Evolutionary conservation across 30 jellyfish, hydroid and myxozoan genomes (phyloP).

Genomic region (Hydractinia symbiolongicarpus): DNA sequence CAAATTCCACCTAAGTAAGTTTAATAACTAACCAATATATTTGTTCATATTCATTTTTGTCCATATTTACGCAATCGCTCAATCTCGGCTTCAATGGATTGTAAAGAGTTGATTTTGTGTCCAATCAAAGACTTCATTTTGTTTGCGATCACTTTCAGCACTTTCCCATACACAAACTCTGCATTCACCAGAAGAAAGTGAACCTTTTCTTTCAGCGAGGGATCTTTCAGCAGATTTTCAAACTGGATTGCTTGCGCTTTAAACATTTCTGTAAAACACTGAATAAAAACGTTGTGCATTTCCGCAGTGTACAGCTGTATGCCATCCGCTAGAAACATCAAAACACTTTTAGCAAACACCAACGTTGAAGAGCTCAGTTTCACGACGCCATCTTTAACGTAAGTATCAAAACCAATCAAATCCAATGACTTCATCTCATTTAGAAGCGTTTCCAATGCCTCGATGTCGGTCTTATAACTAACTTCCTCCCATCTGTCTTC

Average conservation of each 20-base stretch:
- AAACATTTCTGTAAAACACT: slow-evolving; percentile 76
- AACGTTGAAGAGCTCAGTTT: slow-evolving; percentile 65
- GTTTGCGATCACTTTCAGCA: slow-evolving; percentile 33
- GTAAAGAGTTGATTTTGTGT: slow-evolving; percentile 42
- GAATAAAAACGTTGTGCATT: slow-evolving; percentile 54
- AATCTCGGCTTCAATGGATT: slow-evolving; percentile 42
- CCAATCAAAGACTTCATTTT: slow-evolving; percentile 56
- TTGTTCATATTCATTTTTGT: background rate
- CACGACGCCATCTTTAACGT: slow-evolving; percentile 42
- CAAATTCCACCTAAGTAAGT: too few relatives aligned
- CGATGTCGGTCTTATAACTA: slow-evolving; percentile 37
- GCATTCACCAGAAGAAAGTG: slow-evolving; percentile 55
- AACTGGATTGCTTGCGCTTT: slow-evolving; percentile 79
- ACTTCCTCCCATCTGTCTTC: slow-evolving; percentile 79
- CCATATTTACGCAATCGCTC: slow-evolving; percentile 10
- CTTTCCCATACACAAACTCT: slow-evolving; percentile 50
- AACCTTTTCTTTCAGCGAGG: slow-evolving; percentile 14
- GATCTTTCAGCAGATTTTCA: slow-evolving; percentile 42
- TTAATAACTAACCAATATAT: too few relatives aligned
- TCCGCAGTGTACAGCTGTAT: slow-evolving; percentile 62
- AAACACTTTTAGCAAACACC: slow-evolving; percentile 57
- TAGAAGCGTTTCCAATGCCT: slow-evolving; percentile 40
- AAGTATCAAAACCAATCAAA: slow-evolving; percentile 40
- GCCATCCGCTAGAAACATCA: slow-evolving; percentile 59
- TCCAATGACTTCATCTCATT: slow-evolving; percentile 72